These are phyloP conservation scores for Rhynchophorus ferrugineus DNA, from an alignment of 1,140 invertebrate species.

Conservation along the genomic window DNA sequence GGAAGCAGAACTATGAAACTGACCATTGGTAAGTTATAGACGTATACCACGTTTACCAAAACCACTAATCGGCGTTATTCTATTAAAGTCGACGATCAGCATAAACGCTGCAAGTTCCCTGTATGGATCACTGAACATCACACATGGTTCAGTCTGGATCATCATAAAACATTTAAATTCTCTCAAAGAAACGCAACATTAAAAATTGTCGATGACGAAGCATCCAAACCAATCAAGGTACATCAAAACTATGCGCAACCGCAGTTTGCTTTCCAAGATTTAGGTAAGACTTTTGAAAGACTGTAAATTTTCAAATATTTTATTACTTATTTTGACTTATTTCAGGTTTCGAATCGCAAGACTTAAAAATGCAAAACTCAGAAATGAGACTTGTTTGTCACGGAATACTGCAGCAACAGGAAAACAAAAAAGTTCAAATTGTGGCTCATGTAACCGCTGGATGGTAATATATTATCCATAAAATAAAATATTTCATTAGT, in stretches of 20 bases:
- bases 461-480: constrained; percentile 49
- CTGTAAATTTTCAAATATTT: neutral
- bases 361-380: constrained; percentile 34
- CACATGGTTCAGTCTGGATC: constrained; percentile 73
- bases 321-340: too few relatives aligned
- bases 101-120: constrained; percentile 64
- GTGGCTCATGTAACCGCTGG: constrained; percentile 69
- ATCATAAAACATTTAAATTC: constrained; percentile 63
- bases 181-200: constrained; percentile 66
- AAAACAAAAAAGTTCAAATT: constrained; percentile 54
- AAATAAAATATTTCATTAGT: neutral
- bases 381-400: constrained; percentile 61
- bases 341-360: constrained; percentile 42
- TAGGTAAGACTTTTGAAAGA: constrained; percentile 20
- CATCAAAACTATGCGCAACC: constrained; percentile 26
- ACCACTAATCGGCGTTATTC: constrained; percentile 9
- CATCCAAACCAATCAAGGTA: constrained; percentile 30
- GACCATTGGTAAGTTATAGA: constrained; percentile 50
- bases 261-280: constrained; percentile 33
- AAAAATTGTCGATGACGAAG: constrained; percentile 46
- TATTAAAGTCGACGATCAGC: constrained; percentile 50
- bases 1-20: constrained; percentile 58
- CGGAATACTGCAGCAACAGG: constrained; percentile 53
- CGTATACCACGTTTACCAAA: too few relatives aligned
- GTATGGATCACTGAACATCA: constrained; percentile 65